Evolutionary conservation across 2,797 vertebrate genomes (phyloP), one percentile per base, ranked within the genome.

Genomic region (Mormyrops boulengeri): DNA sequence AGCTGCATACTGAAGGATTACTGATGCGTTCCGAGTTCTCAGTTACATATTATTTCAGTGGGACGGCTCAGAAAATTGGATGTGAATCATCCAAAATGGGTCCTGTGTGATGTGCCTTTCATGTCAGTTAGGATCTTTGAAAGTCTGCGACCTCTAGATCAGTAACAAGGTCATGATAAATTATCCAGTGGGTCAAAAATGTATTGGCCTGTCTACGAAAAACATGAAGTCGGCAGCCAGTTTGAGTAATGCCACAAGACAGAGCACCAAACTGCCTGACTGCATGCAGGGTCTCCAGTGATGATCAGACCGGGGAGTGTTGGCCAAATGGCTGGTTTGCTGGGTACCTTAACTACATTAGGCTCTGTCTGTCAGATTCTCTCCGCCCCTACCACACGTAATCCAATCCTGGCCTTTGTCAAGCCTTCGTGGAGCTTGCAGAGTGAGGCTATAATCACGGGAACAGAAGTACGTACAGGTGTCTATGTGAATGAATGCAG

Each of bases 401-500:
- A 85, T 85, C 19, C 22, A 3, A 85, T 26, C 41, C 44, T 85
- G 52, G 85, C 30, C 22, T 87, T 22, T 57, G 34, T 57, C 17
- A 12, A 53, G 52, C 52, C 85, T 57, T 22, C 30, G 17, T 22
- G n/a, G 14, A 17, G 34, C 22, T 52, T 53, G 52, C 85, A 19
- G 30, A 87, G 52, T 2, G 50, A 87, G 26, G 26, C 34, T 34
- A 38, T 53, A 57, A 57, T 87, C 52, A 55, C 4, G 26, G 85
- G 30, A 87, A 12, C 44, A 87, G 85, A 57, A 14, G 22, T 84
- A 85, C 22, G 22, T 87, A 55, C 85, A 87, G 52, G 85, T 87
- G 85, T 41, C 52, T 53, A 14, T 3, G 4, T 85, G 3, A 53
- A 53, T 38, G 30, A 8, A 14, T 14, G 26, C 85, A 11, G 52